Evolutionary conservation across 2,113 vertebrate species (phyloP).

Genomic region (Cervus canadensis): DNA sequence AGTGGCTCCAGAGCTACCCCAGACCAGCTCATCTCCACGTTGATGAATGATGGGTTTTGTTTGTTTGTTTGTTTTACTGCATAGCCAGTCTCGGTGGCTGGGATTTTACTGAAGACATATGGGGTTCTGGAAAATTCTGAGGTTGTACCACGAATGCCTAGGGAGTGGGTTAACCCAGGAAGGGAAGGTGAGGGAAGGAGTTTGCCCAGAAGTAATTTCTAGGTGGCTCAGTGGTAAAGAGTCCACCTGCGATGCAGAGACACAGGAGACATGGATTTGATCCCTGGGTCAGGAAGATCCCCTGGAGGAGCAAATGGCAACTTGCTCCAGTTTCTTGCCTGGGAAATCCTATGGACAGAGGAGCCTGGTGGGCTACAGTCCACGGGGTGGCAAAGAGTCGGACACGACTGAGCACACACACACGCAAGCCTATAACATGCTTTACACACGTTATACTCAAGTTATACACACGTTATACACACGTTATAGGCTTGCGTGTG

Average conservation of each 20-base stretch:
- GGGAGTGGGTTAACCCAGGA: background rate
- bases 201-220: background rate
- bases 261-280: background rate
- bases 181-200: background rate
- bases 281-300: background rate
- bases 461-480: too few relatives aligned
- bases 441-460: too few relatives aligned
- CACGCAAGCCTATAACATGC: background rate
- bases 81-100: background rate
- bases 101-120: background rate
- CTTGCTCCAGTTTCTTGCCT: background rate
- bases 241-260: background rate
- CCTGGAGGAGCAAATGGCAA: background rate
- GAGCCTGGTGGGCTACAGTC: background rate
- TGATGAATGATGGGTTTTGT: background rate
- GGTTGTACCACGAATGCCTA: background rate
- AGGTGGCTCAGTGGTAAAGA: background rate
- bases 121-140: background rate
- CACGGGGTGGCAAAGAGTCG: background rate
- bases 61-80: background rate
- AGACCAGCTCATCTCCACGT: background rate
- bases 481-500: background rate
- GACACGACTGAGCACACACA: accelerated
- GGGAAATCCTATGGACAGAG: background rate
- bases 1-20: too few relatives aligned